Evolutionary conservation across 2,797 vertebrate genomes (phyloP), one percentile per base, ranked within the genome.

Genomic region (Erpetoichthys calabaricus): DNA sequence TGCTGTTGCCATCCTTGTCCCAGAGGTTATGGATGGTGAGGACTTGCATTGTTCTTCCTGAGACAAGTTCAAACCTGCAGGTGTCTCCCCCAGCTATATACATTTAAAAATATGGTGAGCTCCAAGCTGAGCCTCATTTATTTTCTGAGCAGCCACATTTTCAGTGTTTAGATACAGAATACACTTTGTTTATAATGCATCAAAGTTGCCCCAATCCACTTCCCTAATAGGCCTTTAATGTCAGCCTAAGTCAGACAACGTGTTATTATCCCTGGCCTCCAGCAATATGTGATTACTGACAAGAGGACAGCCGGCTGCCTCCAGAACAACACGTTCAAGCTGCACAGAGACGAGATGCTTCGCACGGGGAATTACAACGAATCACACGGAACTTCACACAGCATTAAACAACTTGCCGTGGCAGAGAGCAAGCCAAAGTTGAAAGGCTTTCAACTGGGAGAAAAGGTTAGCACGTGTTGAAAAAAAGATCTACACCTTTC

Each of bases 181-280:
- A 42, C 25, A 42, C 41, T 42, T 41, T 8, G 44, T 25, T 42
- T 54, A 25, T 54, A 41, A 54, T 25, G 53, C 53, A 54, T 43
- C 7, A 8, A 54, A 54, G 10, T 54, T 54, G 41, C 41, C 9
- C 6, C 8, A 43, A 41, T 42, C 6, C 42, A 54, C 53, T 54
- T 54, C 53, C 49, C 53, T 53, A 62, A 62, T 56, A 47, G 47
- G 51, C 42, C 57, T 42, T 58, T 54, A 55, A 54, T 57, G 44
- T 51, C 5, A 45, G 52, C 44, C 46, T 44, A 7, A 49, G 47
- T 49, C n/a, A 49, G 47, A 45, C 56, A 45, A 44, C 42, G 43
- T 50, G 44, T 42, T 54, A 59, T 59, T 59, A 49, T 8, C 57
- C 45, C 9, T 10, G 47, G 52, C 53, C 53, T 25, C 47, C 7